Conservation (phyloP, 2,888 invertebrate species). For the Orthosia gothica region DNA sequence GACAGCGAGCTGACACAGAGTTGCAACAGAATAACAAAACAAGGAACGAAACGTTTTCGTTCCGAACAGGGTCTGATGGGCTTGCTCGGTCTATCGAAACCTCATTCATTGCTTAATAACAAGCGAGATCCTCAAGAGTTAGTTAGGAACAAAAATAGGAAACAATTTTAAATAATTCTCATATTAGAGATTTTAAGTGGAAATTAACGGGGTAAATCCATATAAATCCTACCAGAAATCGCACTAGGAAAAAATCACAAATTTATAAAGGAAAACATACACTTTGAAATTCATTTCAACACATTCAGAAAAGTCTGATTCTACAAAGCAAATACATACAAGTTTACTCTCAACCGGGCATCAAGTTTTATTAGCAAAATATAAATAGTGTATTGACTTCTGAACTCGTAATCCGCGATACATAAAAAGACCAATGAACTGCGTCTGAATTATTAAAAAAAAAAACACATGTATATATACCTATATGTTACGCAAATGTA, state of each 20-base stretch:
- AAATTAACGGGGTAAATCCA: background rate
- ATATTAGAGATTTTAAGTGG: background rate
- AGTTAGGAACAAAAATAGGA: background rate
- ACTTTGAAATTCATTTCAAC: background rate
- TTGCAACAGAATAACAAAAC: no score
- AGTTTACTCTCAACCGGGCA: constrained; percentile 23
- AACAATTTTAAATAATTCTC: background rate
- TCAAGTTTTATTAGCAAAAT: constrained; percentile 58
- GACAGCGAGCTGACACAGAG: no score
- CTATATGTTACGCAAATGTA: constrained; percentile 61
- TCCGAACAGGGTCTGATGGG: no score
- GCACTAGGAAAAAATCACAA: background rate
- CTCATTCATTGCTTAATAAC: background rate
- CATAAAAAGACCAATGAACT: constrained; percentile 69
- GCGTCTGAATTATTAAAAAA: constrained; percentile 55
- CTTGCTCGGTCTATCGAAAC: background rate
- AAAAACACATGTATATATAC: constrained; percentile 29
- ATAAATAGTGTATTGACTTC: constrained; percentile 69
- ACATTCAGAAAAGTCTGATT: constrained; percentile 5
- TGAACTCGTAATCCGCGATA: constrained; percentile 62
- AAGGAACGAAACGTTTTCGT: no score
- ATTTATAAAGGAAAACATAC: background rate
- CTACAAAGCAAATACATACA: constrained; percentile 32
- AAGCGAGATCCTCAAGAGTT: background rate
- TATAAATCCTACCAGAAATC: background rate